Base-by-base conservation (phyloP, 2,888 invertebrate genomes). In the Hydraecia micacea region DNA sequence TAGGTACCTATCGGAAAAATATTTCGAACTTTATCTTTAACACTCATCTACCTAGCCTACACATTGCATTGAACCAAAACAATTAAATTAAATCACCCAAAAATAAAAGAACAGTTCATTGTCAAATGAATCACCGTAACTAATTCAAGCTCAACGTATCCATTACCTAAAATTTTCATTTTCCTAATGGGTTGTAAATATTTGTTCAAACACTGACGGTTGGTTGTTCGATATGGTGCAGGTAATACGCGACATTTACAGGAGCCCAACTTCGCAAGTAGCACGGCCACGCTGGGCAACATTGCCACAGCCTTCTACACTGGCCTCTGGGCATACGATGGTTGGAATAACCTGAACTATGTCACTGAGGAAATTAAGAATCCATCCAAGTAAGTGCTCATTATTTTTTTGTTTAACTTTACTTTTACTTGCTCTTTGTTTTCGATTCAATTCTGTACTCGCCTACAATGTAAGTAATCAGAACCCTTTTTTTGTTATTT, bases 271-370 rank as follows among this genome's bases (percentile, higher is more conserved):
- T 99, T 99, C 97, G 97, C 97, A 94, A 98, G 98, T 92, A 96
- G 96, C 90, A 97, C 97, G 92, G 98, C 97, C 91, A 98, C 98
- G 73, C 94, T 98, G 90, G 98, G 99, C 87, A 98, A 98, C 95
- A 98, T 99, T 91, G 99, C 99, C 85, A 98, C 98, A 62, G 99
- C 99, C 80, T 99, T 99, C 97, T 99, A 99, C 97, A 99, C 99
- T 58, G 99, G 99, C 85, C 97, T 99, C 52, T 99, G 99, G 99
- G 99, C 99, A 82, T 99, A 99, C 96, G 99, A 99, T 94, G 99
- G 99, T 90, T 99, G 99, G 99, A 99, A 99, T 96, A 99, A 99
- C 96, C 97, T 99, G 90, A 99, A 99, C 97, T 99, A 99, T 97
- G 99, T 99, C 84, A 99, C 99, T 85, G 99, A 99, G 97, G 99